Percentiles rank a stretch among this genome's conserved stretches.
Evolutionary conservation across 2,797 vertebrate genomes (phyloP).

Genomic region (Moxostoma hubbsi): DNA sequence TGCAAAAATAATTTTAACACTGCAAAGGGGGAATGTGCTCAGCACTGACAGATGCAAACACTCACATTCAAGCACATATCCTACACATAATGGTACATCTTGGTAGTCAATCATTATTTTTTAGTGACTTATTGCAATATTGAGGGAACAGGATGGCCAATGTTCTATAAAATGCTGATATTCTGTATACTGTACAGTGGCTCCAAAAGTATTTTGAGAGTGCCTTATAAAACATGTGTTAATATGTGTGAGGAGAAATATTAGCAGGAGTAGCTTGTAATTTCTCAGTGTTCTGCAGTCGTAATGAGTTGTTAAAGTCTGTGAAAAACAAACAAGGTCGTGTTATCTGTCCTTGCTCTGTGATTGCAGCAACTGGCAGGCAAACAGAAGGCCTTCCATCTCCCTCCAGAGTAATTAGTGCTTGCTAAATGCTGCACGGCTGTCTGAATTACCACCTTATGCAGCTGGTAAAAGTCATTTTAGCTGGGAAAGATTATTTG

Average conservation of each 20-base stretch:
- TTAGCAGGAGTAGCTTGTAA: slow-evolving; percentile 25
- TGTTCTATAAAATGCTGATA: too few relatives aligned
- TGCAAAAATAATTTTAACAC: too few relatives aligned
- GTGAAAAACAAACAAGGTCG: slow-evolving; percentile 46
- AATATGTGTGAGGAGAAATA: slow-evolving; percentile 1
- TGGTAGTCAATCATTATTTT: too few relatives aligned
- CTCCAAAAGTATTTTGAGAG: too few relatives aligned
- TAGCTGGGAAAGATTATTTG: slow-evolving; percentile 15
- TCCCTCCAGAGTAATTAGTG: slow-evolving; percentile 48
- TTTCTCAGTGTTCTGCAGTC: slow-evolving; percentile 34
- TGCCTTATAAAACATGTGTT: slow-evolving; percentile 14
- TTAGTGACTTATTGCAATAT: too few relatives aligned
- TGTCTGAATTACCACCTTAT: slow-evolving; percentile 27
- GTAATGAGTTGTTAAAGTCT: slow-evolving; percentile 47
- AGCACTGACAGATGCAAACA: too few relatives aligned
- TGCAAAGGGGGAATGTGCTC: too few relatives aligned
- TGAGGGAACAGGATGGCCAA: too few relatives aligned
- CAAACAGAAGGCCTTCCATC: slow-evolving; percentile 39
- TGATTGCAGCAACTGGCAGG: slow-evolving; percentile 36
- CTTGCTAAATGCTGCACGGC: slow-evolving; percentile 24
- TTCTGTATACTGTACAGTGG: too few relatives aligned
- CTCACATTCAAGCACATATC: too few relatives aligned
- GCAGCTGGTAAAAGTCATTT: slow-evolving; percentile 41
- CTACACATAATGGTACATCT: too few relatives aligned
- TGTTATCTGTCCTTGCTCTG: slow-evolving; percentile 52